phyloP scores from a whole-genome alignment of 1,140 invertebrate genomes.

The Hylaeus anthracinus region DNA sequence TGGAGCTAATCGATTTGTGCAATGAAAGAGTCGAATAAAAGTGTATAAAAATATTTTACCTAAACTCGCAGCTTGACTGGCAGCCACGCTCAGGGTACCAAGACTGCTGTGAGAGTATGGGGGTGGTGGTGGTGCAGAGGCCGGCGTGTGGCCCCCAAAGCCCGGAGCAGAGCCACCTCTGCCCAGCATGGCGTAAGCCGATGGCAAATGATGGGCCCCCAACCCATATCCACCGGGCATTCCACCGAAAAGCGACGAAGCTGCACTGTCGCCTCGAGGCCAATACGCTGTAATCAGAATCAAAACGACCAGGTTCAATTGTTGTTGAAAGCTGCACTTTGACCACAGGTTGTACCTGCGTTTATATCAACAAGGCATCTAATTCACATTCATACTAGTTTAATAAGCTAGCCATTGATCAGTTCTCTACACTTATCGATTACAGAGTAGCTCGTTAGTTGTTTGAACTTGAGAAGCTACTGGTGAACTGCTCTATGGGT shows the following conservation, averaged over 20 bases:
- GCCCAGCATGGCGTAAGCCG: constrained; percentile 78
- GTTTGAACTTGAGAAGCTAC: neutral
- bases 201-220: constrained; percentile 80
- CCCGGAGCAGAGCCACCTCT: constrained; percentile 74
- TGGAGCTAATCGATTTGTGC: too few species aligned
- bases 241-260: constrained; percentile 80
- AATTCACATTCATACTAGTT: too few species aligned
- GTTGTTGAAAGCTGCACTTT: neutral
- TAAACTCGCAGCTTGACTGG: constrained; percentile 90
- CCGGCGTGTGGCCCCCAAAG: constrained; percentile 83
- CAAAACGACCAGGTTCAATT: constrained; percentile 12
- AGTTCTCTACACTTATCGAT: too few species aligned
- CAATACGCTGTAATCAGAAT: constrained; percentile 85
- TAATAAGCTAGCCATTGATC: too few species aligned
- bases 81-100: constrained; percentile 89
- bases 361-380: too few species aligned
- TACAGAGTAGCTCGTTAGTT: neutral
- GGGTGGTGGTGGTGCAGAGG: constrained; percentile 79
- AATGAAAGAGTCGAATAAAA: too few species aligned
- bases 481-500: neutral
- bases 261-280: constrained; percentile 80
- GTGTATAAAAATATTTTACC: constrained; percentile 75
- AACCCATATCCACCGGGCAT: constrained; percentile 82
- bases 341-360: too few species aligned
- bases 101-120: constrained; percentile 81